Evolutionary conservation across 2,797 vertebrate species (phyloP).

Genomic region (Melanotaenia pygmaea): DNA sequence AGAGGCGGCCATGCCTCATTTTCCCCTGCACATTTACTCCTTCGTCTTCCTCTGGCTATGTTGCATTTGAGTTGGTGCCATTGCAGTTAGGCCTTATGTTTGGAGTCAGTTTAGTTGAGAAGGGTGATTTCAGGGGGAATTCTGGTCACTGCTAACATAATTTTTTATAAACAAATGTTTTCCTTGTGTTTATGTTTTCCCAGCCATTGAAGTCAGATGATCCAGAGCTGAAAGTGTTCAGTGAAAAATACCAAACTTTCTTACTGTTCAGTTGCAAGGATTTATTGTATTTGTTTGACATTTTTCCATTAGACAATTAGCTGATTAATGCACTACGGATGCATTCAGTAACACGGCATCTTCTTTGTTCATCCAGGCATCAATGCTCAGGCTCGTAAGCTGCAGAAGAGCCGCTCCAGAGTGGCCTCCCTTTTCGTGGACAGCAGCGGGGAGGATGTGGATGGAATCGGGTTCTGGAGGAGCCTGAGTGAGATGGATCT

Average conservation of each 20-base stretch:
- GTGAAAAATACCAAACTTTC: too few species aligned
- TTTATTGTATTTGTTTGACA: too few species aligned
- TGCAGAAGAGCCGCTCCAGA: slow-evolving; percentile 78
- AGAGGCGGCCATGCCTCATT: slow-evolving; percentile 24
- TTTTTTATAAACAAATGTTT: slow-evolving; percentile 6
- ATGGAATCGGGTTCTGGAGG: slow-evolving; percentile 78
- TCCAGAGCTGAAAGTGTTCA: neutral
- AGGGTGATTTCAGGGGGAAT: slow-evolving; percentile 2
- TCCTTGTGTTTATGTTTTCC: slow-evolving; percentile 8
- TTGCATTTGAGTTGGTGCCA: slow-evolving; percentile 58
- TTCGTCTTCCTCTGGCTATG: slow-evolving; percentile 53
- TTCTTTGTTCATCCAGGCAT: slow-evolving; percentile 66
- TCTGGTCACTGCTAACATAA: slow-evolving; percentile 20
- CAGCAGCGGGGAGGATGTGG: slow-evolving; percentile 67
- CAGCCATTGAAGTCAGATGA: neutral
- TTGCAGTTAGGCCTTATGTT: neutral
- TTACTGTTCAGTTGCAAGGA: too few species aligned
- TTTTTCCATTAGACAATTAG: neutral
- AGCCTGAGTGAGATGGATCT: slow-evolving; percentile 86
- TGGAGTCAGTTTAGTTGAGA: slow-evolving; percentile 3
- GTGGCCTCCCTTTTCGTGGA: slow-evolving; percentile 84
- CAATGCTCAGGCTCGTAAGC: slow-evolving; percentile 81
- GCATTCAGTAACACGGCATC: neutral
- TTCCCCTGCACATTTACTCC: slow-evolving; percentile 64
- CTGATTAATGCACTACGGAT: neutral